Percentiles rank a stretch among this genome's conserved stretches.
Conservation (phyloP, 2,113 vertebrate species). For the Panthera tigris region DNA sequence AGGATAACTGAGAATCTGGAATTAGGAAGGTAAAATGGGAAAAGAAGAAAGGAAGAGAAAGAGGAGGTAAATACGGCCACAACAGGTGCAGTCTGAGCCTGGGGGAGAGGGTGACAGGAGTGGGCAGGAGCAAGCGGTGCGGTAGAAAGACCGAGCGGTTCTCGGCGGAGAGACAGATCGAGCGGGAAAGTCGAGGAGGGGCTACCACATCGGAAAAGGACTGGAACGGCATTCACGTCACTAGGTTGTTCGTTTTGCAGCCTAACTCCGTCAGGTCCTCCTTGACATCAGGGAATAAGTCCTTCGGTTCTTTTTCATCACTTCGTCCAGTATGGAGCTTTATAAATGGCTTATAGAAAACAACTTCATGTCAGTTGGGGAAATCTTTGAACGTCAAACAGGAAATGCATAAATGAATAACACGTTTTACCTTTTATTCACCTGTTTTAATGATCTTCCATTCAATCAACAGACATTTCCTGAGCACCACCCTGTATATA, state of each 20-base stretch:
- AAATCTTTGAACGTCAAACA: background rate
- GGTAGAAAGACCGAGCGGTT: rapidly evolving
- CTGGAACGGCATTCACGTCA: background rate
- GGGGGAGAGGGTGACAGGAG: rapidly evolving
- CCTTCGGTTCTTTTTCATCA: background rate
- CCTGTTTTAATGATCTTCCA: background rate
- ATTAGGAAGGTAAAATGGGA: background rate
- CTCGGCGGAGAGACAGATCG: background rate
- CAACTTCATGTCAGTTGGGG: background rate
- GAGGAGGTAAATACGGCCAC: rapidly evolving
- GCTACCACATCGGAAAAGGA: rapidly evolving
- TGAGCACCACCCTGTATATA: rapidly evolving
- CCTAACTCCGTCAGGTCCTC: background rate
- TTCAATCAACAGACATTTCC: background rate
- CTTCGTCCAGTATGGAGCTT: background rate
- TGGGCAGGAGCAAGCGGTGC: too few relatives aligned
- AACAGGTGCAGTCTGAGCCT: background rate
- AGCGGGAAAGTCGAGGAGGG: background rate
- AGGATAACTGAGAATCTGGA: background rate
- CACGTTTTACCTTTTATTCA: background rate
- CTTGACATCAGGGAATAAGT: background rate
- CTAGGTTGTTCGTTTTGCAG: background rate
- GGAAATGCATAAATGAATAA: background rate
- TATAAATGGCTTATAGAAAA: background rate
- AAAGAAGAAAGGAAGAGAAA: background rate